phyloP scores from a whole-genome alignment of 2,797 vertebrate genomes.

The Hypotaenidia philippensis region DNA sequence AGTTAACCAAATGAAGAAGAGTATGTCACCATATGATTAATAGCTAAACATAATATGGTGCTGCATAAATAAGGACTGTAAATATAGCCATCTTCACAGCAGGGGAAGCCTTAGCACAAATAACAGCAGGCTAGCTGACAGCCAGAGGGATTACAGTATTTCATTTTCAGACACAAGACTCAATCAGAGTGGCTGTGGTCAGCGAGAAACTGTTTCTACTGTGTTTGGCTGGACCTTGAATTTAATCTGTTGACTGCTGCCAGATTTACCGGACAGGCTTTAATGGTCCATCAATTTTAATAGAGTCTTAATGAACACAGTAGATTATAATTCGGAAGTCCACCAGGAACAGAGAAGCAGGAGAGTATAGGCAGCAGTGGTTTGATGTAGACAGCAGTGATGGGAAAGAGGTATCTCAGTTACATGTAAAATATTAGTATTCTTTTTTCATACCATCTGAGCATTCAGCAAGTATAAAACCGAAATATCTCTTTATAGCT shows the following conservation, averaged over 20 bases:
- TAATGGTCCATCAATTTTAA: conserved; percentile 36
- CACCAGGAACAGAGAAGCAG: background rate
- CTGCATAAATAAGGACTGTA: conserved; percentile 47
- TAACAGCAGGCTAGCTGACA: conserved; percentile 49
- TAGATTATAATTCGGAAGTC: background rate
- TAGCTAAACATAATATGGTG: conserved; percentile 12
- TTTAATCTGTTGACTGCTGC: conserved; percentile 27
- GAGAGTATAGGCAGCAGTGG: background rate
- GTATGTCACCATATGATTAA: conserved; percentile 25
- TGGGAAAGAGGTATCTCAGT: background rate
- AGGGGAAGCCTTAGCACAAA: conserved; percentile 24
- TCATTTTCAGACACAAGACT: conserved; percentile 16
- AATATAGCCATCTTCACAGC: conserved; percentile 58
- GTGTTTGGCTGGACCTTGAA: conserved; percentile 26
- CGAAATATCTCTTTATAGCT: background rate
- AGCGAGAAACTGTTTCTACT: conserved; percentile 37
- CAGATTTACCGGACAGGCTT: background rate
- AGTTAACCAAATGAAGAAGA: conserved; percentile 10
- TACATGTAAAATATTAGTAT: background rate
- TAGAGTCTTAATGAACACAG: conserved; percentile 19
- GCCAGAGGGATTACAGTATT: conserved; percentile 28
- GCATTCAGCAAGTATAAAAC: background rate
- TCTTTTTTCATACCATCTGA: background rate
- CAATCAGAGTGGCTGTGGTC: background rate
- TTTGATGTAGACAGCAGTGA: background rate